Conservation (phyloP, 2,888 invertebrate genomes). For the Troides helena region DNA sequence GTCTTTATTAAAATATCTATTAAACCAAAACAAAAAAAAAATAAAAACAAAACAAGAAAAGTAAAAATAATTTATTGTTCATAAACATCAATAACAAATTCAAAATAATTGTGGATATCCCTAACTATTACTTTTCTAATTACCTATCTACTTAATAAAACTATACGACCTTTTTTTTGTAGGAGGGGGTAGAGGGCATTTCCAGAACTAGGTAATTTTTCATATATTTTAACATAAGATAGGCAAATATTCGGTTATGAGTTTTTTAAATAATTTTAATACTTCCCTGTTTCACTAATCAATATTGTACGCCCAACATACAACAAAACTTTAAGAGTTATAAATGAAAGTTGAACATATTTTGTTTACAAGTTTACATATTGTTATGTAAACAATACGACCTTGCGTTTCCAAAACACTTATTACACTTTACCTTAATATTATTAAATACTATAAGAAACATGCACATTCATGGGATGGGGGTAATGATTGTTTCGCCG, state of each 20-base stretch:
- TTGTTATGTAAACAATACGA: conserved; percentile 7
- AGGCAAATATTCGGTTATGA: not conserved
- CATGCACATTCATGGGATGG: not conserved
- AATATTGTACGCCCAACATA: conserved; percentile 3
- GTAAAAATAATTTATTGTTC: conserved; percentile 54
- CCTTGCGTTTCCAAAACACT: not conserved
- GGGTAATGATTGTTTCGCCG: not conserved
- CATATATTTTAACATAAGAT: conserved; percentile 20
- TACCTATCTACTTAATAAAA: conserved; percentile 68
- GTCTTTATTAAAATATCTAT: conserved; percentile 31
- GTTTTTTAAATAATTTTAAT: not conserved
- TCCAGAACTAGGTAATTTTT: conserved; percentile 5
- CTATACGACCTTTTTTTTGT: conserved; percentile 41
- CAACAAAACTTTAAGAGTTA: not conserved
- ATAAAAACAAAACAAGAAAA: conserved; percentile 42
- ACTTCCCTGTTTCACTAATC: not conserved
- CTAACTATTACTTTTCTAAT: conserved; percentile 62
- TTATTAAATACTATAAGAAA: conserved; percentile 26
- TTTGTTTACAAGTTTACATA: not conserved
- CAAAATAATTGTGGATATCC: conserved; percentile 50
- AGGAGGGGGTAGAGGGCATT: conserved; percentile 34
- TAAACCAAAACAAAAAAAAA: conserved; percentile 45
- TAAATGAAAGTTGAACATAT: not conserved
- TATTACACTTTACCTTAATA: conserved; percentile 2
- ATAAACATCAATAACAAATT: conserved; percentile 52